A percentile compares a stretch with the other conserved stretches of the same genome.
These are phyloP conservation scores for rabbit (Oryctolagus cuniculus) DNA, from an alignment of 2,113 vertebrate genomes.

Conservation along the genomic window mOryCun1.1 NC_091437.1:4378001-4378500, in stretches of 20 bases:
- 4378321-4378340: constrained; percentile 12
- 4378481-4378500: not conserved
- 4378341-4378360: not conserved
- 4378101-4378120: constrained; percentile 32
- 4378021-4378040: not conserved
- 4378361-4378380: constrained; percentile 32
- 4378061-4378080: not conserved
- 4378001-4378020: constrained; percentile 31
- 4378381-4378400: not conserved
- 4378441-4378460: constrained; percentile 9
- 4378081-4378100: not conserved
- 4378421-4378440: not conserved
- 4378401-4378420: not conserved
- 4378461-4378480: not conserved
- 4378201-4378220: not conserved
- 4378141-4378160: constrained; percentile 5
- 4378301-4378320: not conserved
- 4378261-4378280: not conserved
- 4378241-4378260: not conserved
- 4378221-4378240: constrained; percentile 13
- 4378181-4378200: not conserved
- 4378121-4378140: not conserved
- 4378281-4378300: not conserved
- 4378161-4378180: not conserved
- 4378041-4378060: not conserved